Evolutionary conservation across 2,797 vertebrate genomes (phyloP).

Genomic region (Miichthys miiuy): DNA sequence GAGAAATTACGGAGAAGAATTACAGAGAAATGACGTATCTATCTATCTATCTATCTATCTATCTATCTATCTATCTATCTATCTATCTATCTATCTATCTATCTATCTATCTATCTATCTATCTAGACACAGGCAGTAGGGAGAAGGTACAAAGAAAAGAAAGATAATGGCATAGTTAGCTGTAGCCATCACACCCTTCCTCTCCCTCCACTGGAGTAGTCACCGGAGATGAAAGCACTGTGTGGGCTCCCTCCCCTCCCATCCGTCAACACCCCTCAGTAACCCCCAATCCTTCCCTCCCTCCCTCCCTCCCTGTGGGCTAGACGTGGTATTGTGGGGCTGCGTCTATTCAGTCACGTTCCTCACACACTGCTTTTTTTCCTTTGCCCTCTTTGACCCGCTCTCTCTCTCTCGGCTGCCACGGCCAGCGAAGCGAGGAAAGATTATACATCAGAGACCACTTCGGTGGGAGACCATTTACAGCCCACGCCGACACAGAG

Average conservation of each 20-base stretch:
- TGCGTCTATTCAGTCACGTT: conserved; percentile 78
- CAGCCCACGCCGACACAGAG: conserved; percentile 72
- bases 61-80: neutral
- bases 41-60: neutral
- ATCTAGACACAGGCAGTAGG: conserved; percentile 56
- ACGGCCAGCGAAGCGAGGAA: conserved; percentile 71
- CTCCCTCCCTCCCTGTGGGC: conserved; percentile 60
- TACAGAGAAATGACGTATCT: neutral
- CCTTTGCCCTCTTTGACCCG: conserved; percentile 79
- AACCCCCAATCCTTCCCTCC: conserved; percentile 33
- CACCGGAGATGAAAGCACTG: conserved; percentile 68
- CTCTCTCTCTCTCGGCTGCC: conserved; percentile 68
- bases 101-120: neutral
- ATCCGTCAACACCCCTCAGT: conserved; percentile 59
- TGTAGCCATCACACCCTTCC: conserved; percentile 35
- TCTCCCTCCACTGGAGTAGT: conserved; percentile 19
- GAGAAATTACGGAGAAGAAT: neutral
- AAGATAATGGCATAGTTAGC: conserved; percentile 37
- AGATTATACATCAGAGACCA: conserved; percentile 83
- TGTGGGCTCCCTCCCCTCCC: conserved; percentile 57
- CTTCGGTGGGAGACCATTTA: conserved; percentile 78
- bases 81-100: neutral
- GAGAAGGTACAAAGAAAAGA: conserved; percentile 64
- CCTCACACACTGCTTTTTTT: conserved; percentile 68
- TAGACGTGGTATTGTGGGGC: conserved; percentile 69